Evolutionary conservation across 35 echinoderm and acorn worm species (phyloP).

Genomic region (Lytechinus pictus): DNA sequence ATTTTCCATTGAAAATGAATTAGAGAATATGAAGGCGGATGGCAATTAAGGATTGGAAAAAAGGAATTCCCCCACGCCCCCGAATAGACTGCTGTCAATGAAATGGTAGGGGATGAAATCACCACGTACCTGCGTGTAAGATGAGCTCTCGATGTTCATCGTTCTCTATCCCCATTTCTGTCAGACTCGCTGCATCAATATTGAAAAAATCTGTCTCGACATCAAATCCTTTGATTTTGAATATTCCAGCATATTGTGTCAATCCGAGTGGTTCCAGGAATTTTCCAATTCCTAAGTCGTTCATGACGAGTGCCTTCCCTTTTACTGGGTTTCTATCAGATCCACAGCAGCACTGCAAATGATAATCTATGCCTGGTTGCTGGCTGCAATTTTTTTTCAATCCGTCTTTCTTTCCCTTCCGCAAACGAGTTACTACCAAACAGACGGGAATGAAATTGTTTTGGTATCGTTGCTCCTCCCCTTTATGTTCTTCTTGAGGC

Average conservation of each 20-base stretch:
- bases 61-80: conserved; percentile 51
- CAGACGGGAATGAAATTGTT: conserved; percentile 58
- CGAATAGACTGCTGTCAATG: conserved; percentile 45
- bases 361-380: conserved; percentile 55
- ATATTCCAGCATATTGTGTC: conserved; percentile 78
- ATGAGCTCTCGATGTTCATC: conserved; percentile 62
- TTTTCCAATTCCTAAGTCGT: conserved; percentile 71
- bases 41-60: neutral
- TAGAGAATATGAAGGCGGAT: neutral
- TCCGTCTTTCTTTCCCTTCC: conserved; percentile 12
- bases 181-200: conserved; percentile 60
- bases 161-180: conserved; percentile 69
- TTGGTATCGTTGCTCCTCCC: conserved; percentile 72
- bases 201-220: conserved; percentile 72
- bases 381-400: conserved; percentile 42
- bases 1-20: neutral
- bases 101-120: conserved; percentile 46
- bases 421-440: conserved; percentile 35
- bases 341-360: conserved; percentile 38
- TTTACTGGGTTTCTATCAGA: neutral
- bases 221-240: conserved; percentile 85
- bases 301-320: conserved; percentile 59
- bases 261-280: conserved; percentile 80
- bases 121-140: conserved; percentile 77
- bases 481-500: conserved; percentile 53